Conservation (phyloP, 1,140 invertebrate species). For the Paracyclopina nana region DNA sequence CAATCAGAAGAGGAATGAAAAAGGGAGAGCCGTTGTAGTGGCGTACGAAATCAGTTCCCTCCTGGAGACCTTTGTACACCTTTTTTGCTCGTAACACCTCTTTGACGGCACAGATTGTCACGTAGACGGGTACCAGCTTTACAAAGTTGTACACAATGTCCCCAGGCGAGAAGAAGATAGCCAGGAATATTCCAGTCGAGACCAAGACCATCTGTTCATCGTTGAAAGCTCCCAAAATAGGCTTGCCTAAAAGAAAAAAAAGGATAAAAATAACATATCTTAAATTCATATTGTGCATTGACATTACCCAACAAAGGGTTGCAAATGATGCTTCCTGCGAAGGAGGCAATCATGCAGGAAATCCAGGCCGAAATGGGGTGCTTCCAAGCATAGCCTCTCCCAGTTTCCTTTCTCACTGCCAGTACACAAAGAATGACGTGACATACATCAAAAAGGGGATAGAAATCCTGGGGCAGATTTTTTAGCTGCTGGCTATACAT, state of each 20-base stretch:
- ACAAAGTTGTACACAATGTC: background rate
- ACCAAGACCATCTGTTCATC: background rate
- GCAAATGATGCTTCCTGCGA: background rate
- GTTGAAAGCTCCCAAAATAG: background rate
- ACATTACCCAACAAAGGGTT: background rate
- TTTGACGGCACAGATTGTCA: background rate
- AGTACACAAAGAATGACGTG: background rate
- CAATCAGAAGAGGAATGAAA: background rate
- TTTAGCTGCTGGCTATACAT: too few species aligned
- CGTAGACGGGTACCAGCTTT: background rate
- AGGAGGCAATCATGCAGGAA: background rate
- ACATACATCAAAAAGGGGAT: background rate
- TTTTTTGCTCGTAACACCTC: background rate
- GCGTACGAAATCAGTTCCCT: background rate
- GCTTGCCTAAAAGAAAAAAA: background rate
- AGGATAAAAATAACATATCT: background rate
- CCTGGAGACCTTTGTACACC: background rate
- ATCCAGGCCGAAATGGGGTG: background rate
- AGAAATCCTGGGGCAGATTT: background rate
- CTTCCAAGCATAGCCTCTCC: background rate
- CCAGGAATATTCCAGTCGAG: background rate
- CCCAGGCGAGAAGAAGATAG: constrained; percentile 1
- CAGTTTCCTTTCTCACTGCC: background rate
- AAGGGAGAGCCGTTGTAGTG: background rate
- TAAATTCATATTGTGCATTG: background rate